phyloP scores from a whole-genome alignment of 2,888 invertebrate genomes.

The Troides aeacus region DNA sequence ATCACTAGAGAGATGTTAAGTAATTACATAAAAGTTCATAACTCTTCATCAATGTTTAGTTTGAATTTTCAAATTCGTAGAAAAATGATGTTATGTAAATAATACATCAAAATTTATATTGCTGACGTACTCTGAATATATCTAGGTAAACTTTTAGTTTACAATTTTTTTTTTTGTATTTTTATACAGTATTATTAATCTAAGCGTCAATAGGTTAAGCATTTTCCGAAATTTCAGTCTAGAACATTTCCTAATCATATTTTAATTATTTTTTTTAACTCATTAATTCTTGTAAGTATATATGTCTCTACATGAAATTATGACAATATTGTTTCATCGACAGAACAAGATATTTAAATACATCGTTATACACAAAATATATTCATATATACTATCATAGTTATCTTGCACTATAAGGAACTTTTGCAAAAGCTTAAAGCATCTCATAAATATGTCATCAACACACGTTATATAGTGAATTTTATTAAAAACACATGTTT shows the following conservation, averaged over 20 bases:
- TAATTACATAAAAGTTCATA: too few relatives aligned
- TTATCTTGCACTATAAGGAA: not conserved
- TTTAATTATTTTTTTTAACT: not conserved
- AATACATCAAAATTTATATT: not conserved
- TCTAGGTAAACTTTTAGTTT: conserved; percentile 19
- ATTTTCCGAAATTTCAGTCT: conserved; percentile 17
- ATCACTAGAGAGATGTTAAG: too few relatives aligned
- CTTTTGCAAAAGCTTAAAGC: not conserved
- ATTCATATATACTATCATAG: too few relatives aligned
- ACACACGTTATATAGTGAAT: not conserved
- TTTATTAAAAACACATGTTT: not conserved
- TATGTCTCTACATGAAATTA: not conserved
- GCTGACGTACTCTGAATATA: not conserved
- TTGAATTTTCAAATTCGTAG: too few relatives aligned
- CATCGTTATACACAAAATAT: not conserved
- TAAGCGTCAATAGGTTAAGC: conserved; percentile 42
- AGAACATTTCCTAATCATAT: not conserved
- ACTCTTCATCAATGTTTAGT: too few relatives aligned
- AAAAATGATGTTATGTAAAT: too few relatives aligned
- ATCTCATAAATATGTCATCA: not conserved
- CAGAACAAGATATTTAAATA: not conserved
- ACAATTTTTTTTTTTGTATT: conserved; percentile 54
- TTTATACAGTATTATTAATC: conserved; percentile 63
- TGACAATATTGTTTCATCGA: conserved; percentile 1
- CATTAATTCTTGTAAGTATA: not conserved